Evolutionary conservation across 2,797 vertebrate genomes (phyloP), one percentile per base, ranked within the genome.

Genomic region (Danio aesculapii): DNA sequence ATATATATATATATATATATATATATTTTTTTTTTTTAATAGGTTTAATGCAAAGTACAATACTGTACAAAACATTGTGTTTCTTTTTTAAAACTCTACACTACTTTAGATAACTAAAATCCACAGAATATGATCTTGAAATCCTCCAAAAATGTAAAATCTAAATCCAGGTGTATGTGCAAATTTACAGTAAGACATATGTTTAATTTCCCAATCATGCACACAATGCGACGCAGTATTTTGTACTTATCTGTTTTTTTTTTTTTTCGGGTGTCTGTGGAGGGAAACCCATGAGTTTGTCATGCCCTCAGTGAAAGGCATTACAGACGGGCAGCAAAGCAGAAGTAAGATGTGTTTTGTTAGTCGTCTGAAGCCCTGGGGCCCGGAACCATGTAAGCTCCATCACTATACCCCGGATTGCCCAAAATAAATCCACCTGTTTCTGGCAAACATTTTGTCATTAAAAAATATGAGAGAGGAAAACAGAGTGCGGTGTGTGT

Each of bases 281-380:
- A 89, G 89, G 92, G 93, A 91, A 52, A 90, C 87, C 90, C 92
- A 89, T 91, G 88, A 89, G 66, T 13, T 93, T 86, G 90, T 85
- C 91, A 92, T 71, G 93, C 92, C 91, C 93, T 93, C 87, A 49
- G 94, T 96, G 94, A 95, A 96, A 95, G 94, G 95, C 94, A 96
- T 97, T 95, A 94, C 95, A 92, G 92, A 88, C 83, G 86, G 72
- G 91, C 94, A 95, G 90, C 93, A 94, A 95, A 96, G 96, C 95
- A 95, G 95, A 97, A 97, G 94, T 96, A 97, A 97, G 93, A 94
- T 86, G 93, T 95, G 95, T 97, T 97, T 96, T 97, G 96, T 97
- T 95, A 94, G 95, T 92, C 85, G 95, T 96, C 95, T 97, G 94
- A 95, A 96, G 91, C 95, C 94, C 93, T 90, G 92, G 93, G 93